Percentiles rank a stretch among this genome's conserved stretches.
phyloP scores from a whole-genome alignment of 2,888 invertebrate genomes.

The Yponomeuta cagnagella region DNA sequence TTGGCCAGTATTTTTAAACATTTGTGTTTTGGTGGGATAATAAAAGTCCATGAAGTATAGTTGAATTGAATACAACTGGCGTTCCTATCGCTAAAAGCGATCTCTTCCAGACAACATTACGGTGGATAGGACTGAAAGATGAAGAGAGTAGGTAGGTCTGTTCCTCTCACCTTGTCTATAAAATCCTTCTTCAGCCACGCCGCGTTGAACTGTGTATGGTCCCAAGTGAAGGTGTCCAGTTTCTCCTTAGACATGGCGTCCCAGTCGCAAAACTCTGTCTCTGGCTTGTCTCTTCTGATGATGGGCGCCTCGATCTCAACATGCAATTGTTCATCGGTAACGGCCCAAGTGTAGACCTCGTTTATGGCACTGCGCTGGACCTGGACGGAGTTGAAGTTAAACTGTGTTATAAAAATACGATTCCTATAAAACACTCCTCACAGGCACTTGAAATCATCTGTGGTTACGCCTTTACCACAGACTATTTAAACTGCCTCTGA shows the following conservation, averaged over 20 bases:
- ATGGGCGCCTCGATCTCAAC: conserved; percentile 50
- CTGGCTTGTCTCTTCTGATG: conserved; percentile 33
- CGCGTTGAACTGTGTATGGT: conserved; percentile 48
- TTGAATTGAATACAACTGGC: too few species aligned
- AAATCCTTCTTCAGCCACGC: conserved; percentile 61
- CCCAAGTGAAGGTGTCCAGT: conserved; percentile 37
- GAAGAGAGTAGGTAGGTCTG: neutral
- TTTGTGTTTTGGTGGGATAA: too few species aligned
- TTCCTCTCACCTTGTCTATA: conserved; percentile 43
- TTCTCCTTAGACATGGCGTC: conserved; percentile 35
- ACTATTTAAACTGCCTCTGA: too few species aligned
- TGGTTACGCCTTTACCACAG: too few species aligned
- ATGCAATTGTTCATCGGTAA: conserved; percentile 51
- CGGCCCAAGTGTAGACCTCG: conserved; percentile 50
- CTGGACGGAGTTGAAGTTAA: conserved; percentile 27
- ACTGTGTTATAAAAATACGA: conserved; percentile 18
- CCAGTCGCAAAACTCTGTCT: conserved; percentile 33
- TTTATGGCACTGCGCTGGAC: conserved; percentile 45
- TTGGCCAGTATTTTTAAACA: too few species aligned
- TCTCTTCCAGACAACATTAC: neutral
- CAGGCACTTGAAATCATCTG: too few species aligned
- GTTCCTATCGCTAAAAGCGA: neutral
- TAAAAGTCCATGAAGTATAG: too few species aligned
- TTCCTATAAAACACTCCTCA: too few species aligned
- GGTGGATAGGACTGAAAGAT: neutral